phyloP scores from a whole-genome alignment of 2,113 vertebrate species.

The Sceloporus undulatus region DNA sequence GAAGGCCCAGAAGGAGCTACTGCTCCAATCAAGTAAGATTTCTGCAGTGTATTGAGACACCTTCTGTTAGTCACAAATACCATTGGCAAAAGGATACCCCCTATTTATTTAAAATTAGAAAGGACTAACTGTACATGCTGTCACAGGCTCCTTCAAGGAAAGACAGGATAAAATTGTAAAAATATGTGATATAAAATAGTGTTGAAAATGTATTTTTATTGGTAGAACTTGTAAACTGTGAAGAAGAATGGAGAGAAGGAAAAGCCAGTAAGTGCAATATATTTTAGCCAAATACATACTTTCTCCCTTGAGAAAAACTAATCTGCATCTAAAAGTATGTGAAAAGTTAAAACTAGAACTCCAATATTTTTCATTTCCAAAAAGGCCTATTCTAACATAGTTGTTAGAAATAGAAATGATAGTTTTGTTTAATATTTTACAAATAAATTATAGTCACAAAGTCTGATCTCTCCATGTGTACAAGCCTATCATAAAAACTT shows the following conservation, averaged over 20 bases:
- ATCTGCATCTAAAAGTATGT: background rate
- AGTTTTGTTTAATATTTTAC: background rate
- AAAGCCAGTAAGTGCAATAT: no score
- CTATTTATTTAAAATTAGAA: background rate
- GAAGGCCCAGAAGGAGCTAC: slow-evolving; percentile 81
- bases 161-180: background rate
- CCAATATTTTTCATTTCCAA: background rate
- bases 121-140: background rate
- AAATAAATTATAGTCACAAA: background rate
- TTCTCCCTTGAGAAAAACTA: background rate
- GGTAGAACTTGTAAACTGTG: background rate
- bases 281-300: background rate
- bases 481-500: background rate
- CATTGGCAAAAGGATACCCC: rapidly evolving
- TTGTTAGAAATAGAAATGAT: background rate
- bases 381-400: background rate
- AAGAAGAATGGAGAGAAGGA: background rate
- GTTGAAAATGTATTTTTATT: background rate
- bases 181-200: rapidly evolving
- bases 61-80: background rate
- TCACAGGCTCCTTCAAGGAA: background rate
- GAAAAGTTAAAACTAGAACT: background rate
- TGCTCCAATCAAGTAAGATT: slow-evolving; percentile 87
- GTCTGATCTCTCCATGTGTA: no score
- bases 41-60: background rate